Base-by-base conservation (phyloP, 1,140 invertebrate genomes). In the Neodiprion pinetum region DNA sequence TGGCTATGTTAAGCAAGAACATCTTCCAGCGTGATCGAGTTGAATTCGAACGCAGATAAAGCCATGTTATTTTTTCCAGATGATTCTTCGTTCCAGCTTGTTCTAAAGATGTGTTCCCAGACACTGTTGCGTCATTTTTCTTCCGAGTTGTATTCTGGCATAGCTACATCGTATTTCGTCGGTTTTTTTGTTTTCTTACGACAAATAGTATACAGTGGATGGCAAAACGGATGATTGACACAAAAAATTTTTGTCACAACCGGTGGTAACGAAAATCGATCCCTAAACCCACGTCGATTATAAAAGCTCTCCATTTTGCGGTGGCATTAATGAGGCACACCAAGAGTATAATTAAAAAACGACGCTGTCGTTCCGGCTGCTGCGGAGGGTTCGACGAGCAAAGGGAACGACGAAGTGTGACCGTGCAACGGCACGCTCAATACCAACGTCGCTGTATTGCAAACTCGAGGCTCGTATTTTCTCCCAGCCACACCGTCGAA, bases 251-350 rank as follows among this genome's bases (percentile, higher is more conserved):
- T 7, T 14, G 12, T 65, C 17, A 4, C 17, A 65, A 14, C 4
- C 17, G 12, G 61, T 3, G 12, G 61, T 65, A 21, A 3, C 61
- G 17, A 14, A 5, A 65, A 14, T 65, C 61, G 12, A 65, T 5
- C 12, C 4, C 28, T 40, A 5, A 40, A 40, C 28, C 28, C 28
- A 40, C 53, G 53, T 9, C 53, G 53, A 61, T 21, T 21, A 21
- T 61, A 1, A 0, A 11, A 69, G 67, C 7, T 14, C 14, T 69
- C 67, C 77, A 78, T 73, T 70, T 67, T 72, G 50, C 50, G 50
- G 50, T 72, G 71, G 71, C 71, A 53, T 72, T 72, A 72, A 72
- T 72, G 49, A 72, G 53, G 17, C 48, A 23, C 50, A 69, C n/a
- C 71, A 50, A 9, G 17, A 65, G 67, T 69, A 69, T 69, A 69